These are phyloP conservation scores for Halichondria panicea DNA, from an alignment of 37 sponge, comb jelly and placozoan genomes.

Conservation along the genomic window DNA sequence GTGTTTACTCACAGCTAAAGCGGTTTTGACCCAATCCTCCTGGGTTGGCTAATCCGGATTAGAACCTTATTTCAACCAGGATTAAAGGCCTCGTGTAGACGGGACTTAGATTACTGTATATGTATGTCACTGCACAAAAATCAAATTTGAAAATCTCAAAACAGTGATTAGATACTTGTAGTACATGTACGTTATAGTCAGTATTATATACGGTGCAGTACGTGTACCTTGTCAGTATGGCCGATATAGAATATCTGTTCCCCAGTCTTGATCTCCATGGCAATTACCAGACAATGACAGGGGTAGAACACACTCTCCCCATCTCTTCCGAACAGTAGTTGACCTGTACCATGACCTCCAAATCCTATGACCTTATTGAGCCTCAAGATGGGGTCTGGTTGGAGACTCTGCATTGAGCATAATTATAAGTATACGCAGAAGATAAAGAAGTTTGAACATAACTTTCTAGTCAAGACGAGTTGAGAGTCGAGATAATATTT, in stretches of 20 bases:
- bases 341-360: slow-evolving; percentile 42
- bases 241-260: slow-evolving; percentile 82
- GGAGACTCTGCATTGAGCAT: slow-evolving; percentile 22
- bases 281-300: slow-evolving; percentile 74
- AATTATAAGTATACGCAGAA: too few species aligned
- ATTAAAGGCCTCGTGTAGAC: too few species aligned
- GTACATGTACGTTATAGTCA: background rate
- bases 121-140: too few species aligned
- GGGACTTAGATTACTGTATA: too few species aligned
- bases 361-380: slow-evolving; percentile 68
- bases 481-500: too few species aligned
- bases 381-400: slow-evolving; percentile 74
- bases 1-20: too few species aligned
- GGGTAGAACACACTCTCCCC: slow-evolving; percentile 63
- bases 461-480: background rate
- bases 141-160: too few species aligned
- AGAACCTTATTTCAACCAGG: too few species aligned
- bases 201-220: too few species aligned
- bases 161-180: background rate
- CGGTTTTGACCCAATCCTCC: too few species aligned
- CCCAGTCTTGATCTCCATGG: slow-evolving; percentile 51
- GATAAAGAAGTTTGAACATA: background rate
- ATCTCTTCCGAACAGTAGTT: slow-evolving; percentile 59
- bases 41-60: too few species aligned
- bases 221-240: slow-evolving; percentile 84